A percentile compares a stretch with the other conserved stretches of the same genome.
phyloP scores from a whole-genome alignment of 2,797 vertebrate species.

The Gymnothorax javanicus region DNA sequence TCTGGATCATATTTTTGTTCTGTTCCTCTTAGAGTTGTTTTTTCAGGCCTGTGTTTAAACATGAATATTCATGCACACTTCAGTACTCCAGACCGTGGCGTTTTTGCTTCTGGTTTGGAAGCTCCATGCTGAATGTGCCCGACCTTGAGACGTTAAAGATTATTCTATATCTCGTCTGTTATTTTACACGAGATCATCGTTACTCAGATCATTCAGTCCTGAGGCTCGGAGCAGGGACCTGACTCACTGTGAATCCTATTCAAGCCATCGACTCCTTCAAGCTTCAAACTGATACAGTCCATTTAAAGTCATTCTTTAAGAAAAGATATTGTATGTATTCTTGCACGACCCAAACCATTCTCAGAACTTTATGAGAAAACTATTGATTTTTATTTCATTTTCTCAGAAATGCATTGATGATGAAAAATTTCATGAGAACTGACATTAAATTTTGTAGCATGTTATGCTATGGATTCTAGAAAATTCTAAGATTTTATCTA shows the following conservation, averaged over 20 bases:
- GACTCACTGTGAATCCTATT: neutral
- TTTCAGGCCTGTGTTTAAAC: neutral
- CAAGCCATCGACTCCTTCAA: neutral
- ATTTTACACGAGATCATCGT: neutral
- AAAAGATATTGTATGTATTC: neutral
- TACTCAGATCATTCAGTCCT: neutral
- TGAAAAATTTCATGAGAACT: neutral
- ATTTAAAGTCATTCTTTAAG: neutral
- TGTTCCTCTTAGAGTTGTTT: neutral
- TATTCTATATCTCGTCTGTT: neutral
- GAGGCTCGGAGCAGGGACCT: neutral
- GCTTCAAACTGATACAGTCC: neutral
- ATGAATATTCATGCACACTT: neutral
- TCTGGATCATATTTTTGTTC: neutral
- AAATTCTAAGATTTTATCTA: neutral
- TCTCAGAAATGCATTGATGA: neutral
- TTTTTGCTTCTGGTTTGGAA: neutral
- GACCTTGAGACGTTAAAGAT: neutral
- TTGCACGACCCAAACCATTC: neutral
- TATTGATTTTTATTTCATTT: neutral
- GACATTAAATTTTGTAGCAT: neutral
- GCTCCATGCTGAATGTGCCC: neutral
- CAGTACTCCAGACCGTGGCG: neutral
- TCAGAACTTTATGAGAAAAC: neutral
- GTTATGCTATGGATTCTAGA: neutral